A percentile compares a stretch with the other conserved stretches of the same genome.
These are phyloP conservation scores for Microcebus lehilahytsara DNA, from an alignment of 2,113 vertebrate species.

Conservation along the genomic window DNA sequence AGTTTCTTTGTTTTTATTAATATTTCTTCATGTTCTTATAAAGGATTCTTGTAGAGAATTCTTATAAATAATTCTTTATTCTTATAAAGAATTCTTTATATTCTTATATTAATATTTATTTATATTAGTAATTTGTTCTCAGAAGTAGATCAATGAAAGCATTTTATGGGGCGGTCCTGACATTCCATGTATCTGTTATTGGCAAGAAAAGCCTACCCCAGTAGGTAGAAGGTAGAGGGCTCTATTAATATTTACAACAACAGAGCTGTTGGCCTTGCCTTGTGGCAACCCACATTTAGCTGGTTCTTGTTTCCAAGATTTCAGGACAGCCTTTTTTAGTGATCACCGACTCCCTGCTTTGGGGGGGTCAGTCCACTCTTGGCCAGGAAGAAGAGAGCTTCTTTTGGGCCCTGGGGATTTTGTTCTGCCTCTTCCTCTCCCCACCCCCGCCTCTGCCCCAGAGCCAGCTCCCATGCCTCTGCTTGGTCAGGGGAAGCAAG, in stretches of 20 bases:
- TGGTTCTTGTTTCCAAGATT: background rate
- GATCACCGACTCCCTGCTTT: background rate
- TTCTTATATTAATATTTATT: too few relatives aligned
- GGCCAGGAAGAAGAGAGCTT: background rate
- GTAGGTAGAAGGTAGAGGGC: background rate
- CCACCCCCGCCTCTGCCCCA: background rate
- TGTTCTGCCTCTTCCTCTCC: background rate
- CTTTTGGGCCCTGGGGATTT: background rate
- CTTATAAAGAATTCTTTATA: too few relatives aligned
- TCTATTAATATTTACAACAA: background rate
- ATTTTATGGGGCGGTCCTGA: background rate
- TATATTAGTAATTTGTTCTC: background rate
- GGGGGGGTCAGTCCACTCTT: background rate
- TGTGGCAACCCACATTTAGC: too few relatives aligned
- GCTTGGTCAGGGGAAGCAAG: background rate
- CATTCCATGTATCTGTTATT: background rate
- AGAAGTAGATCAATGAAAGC: background rate
- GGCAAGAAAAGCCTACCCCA: background rate
- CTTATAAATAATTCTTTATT: background rate
- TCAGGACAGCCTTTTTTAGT: background rate
- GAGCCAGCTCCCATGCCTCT: background rate
- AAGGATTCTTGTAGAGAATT: background rate
- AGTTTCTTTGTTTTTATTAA: background rate
- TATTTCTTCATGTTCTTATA: background rate
- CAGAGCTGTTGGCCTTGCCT: background rate